Percentiles rank a stretch among this genome's conserved stretches.
Conservation (phyloP, 2,888 invertebrate genomes). For the Papilio gigon region DNA sequence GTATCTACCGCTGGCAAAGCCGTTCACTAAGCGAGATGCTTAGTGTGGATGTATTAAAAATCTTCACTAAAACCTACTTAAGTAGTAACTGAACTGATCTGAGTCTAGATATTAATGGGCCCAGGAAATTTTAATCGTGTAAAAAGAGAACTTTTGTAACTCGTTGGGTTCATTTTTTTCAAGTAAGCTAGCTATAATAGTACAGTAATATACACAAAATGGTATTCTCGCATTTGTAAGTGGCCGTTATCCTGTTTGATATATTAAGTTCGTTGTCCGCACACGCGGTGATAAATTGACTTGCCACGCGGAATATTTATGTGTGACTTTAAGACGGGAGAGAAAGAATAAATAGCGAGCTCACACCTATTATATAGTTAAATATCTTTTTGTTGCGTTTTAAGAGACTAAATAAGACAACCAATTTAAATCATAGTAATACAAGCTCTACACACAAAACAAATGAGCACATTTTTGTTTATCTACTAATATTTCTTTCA, state of each 20-base stretch:
- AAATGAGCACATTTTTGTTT: no score
- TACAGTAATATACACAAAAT: not conserved
- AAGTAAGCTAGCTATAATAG: not conserved
- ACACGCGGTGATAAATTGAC: conserved; percentile 48
- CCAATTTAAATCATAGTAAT: no score
- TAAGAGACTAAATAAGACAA: not conserved
- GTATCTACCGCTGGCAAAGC: no score
- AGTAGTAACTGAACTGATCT: no score
- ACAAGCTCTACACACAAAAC: no score
- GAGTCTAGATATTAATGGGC: no score
- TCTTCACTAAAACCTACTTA: no score
- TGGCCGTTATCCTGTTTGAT: conserved; percentile 45
- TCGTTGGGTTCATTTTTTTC: not conserved
- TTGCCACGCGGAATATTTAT: conserved; percentile 47
- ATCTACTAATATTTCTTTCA: no score
- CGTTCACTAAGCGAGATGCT: no score
- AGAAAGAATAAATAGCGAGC: conserved; percentile 45
- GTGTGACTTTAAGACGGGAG: conserved; percentile 47
- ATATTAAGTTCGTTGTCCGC: conserved; percentile 48
- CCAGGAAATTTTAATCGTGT: no score
- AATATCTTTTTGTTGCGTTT: conserved; percentile 42
- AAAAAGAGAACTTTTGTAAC: not conserved
- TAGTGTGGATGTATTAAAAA: no score
- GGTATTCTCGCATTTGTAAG: not conserved
- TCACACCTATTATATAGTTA: conserved; percentile 46